Conservation (phyloP, 1,140 invertebrate species). For the Copidosoma floridanum region DNA sequence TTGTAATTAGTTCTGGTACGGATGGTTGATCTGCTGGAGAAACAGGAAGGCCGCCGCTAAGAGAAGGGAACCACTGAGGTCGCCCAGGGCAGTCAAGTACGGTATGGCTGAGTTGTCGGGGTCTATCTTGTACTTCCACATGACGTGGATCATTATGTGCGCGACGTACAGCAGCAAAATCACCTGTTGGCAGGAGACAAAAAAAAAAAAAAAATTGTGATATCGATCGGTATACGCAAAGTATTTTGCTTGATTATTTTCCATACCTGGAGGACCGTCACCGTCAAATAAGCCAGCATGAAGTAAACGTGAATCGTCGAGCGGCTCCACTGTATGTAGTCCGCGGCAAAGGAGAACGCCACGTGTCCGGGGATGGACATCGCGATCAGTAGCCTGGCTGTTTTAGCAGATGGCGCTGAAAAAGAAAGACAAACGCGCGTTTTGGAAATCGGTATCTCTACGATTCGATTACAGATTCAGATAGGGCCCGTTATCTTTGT, state of each 20-base stretch:
- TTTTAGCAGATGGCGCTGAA: slow-evolving; percentile 71
- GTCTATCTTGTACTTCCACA: slow-evolving; percentile 89
- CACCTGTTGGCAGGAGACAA: too few relatives aligned
- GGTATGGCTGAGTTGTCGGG: slow-evolving; percentile 98
- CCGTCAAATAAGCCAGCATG: slow-evolving; percentile 64
- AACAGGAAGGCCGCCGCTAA: slow-evolving; percentile 82
- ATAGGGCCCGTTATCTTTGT: slow-evolving; percentile 2
- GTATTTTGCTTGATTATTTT: neutral
- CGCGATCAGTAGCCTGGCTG: slow-evolving; percentile 80
- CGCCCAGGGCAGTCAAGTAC: slow-evolving; percentile 90
- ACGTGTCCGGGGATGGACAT: slow-evolving; percentile 91
- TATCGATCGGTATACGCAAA: neutral
- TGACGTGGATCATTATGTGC: slow-evolving; percentile 83
- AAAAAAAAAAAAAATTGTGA: slow-evolving; percentile 36
- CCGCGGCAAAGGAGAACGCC: slow-evolving; percentile 83
- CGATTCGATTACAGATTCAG: neutral
- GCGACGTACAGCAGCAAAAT: slow-evolving; percentile 78
- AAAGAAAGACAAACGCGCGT: slow-evolving; percentile 27
- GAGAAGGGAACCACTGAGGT: slow-evolving; percentile 86
- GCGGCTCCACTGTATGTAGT: slow-evolving; percentile 63
- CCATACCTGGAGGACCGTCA: slow-evolving; percentile 65
- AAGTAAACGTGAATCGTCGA: slow-evolving; percentile 64
- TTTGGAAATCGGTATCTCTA: neutral
- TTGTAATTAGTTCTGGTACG: slow-evolving; percentile 29
- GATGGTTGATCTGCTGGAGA: slow-evolving; percentile 52